Evolutionary conservation across 1,140 invertebrate genomes (phyloP), one percentile per base, ranked within the genome.

Genomic region (Anastrepha obliqua): DNA sequence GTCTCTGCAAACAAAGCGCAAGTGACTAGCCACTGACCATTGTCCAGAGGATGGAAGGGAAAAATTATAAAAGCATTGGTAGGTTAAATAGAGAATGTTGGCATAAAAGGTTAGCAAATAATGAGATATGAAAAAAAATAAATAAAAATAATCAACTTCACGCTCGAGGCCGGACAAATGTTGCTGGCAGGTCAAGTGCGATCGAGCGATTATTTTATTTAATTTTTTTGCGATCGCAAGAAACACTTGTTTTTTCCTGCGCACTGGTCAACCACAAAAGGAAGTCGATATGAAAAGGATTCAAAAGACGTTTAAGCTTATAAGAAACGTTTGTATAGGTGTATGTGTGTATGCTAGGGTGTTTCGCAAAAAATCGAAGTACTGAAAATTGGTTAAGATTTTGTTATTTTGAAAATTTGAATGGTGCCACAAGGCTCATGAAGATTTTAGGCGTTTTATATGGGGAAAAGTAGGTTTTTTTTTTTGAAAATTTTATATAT

Each of bases 231-330:
- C 15, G 60, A 17, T 5, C 42, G 6, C 20, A 55, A 6, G n/a
- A 55, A 81, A 81, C 74, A 81, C 74, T 81, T 81, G 74, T 81
- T 81, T 81, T 55, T 81, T 81, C 15, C 47, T 58, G 44, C 74
- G 20, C 47, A 55, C n/a, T 17, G 74, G 74, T 81, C 47, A 81
- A 81, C 74, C 74, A 3, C 74, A 81, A 81, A 81, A 55, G 47
- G 47, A 55, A 47, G 47, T 81, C 9, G 51, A 55, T 29, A 17
- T 47, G 11, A 74, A 78, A 55, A 15, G 47, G 17, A 9, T 51
- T 78, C 51, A 55, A 55, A 81, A 81, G 8, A 9, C n/a, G 47
- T 13, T 74, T 13, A 55, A 1, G 51, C 64, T 11, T 13, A 39
- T 39, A 65, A 29, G 29, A 55, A 81, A 20, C 9, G 8, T 5